Percentiles rank a stretch among this genome's conserved stretches.
Conservation (phyloP, 2,113 vertebrate species). For the Amia ocellicauda region DNA sequence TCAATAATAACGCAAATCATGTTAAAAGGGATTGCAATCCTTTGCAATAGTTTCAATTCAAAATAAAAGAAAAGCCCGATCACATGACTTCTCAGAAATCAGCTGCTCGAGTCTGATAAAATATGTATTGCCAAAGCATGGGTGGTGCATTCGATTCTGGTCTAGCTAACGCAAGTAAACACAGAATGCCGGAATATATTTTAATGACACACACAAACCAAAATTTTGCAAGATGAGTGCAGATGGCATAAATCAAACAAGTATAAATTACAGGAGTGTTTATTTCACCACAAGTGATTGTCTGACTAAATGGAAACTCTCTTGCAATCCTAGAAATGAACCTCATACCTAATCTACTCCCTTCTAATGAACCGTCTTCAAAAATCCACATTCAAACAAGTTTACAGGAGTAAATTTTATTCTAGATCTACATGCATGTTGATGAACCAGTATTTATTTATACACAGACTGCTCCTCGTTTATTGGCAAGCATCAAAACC, state of each 20-base stretch:
- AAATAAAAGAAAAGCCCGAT: not conserved
- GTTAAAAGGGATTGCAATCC: not conserved
- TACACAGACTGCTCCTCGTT: no score
- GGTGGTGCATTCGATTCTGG: no score
- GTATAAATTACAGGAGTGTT: not conserved
- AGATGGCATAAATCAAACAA: not conserved
- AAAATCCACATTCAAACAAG: no score
- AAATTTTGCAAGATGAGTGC: not conserved
- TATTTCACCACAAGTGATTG: not conserved
- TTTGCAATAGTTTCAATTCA: not conserved
- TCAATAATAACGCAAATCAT: not conserved
- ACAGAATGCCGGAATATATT: not conserved
- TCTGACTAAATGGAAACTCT: no score
- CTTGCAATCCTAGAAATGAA: no score
- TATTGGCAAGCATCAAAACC: no score
- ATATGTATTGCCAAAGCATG: no score
- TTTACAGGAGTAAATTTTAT: no score
- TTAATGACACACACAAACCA: not conserved
- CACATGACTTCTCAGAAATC: conserved; percentile 10
- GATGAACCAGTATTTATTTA: no score
- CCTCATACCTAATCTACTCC: no score
- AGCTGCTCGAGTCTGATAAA: not conserved
- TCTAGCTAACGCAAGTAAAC: not conserved
- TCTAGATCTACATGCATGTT: no score
- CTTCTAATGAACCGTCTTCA: no score